Conservation (phyloP, 2,888 invertebrate genomes). For the Lasioglossum villosulum region DNA sequence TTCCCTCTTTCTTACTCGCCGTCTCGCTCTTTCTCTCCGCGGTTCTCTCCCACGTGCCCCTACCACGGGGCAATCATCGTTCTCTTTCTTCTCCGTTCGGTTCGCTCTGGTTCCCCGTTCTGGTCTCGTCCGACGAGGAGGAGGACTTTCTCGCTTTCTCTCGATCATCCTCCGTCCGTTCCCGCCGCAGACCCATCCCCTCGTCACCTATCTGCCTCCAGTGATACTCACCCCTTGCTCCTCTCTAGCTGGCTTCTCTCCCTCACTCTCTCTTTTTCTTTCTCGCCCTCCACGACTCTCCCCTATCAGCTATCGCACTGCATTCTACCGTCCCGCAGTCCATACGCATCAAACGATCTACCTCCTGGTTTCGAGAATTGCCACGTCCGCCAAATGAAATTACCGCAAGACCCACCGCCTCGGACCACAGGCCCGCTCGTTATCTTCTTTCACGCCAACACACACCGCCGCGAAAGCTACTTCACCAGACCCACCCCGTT, state of each 20-base stretch:
- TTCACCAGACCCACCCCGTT: neutral
- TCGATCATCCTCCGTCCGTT: constrained; percentile 18
- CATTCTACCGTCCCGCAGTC: constrained; percentile 55
- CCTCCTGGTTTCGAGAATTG: constrained; percentile 66
- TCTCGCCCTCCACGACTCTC: neutral
- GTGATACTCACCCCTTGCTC: constrained; percentile 40
- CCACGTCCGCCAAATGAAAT: constrained; percentile 60
- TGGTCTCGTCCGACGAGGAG: too few relatives aligned
- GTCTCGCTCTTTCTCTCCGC: constrained; percentile 30
- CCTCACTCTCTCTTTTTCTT: neutral
- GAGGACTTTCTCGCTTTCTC: constrained; percentile 51
- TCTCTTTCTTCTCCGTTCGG: constrained; percentile 57
- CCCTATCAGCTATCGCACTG: constrained; percentile 35
- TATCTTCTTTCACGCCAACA: constrained; percentile 15
- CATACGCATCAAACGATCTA: constrained; percentile 64
- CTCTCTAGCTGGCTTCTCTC: neutral
- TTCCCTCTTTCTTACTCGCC: constrained; percentile 44
- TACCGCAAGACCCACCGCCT: constrained; percentile 26
- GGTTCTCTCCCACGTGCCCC: constrained; percentile 53
- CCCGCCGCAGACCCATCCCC: constrained; percentile 51
- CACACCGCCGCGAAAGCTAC: neutral
- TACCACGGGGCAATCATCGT: constrained; percentile 46
- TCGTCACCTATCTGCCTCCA: constrained; percentile 65
- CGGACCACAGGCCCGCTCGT: neutral
- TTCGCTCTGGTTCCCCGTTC: constrained; percentile 11